Conservation (phyloP, 2,888 invertebrate species). For the Eledona agricola region DNA sequence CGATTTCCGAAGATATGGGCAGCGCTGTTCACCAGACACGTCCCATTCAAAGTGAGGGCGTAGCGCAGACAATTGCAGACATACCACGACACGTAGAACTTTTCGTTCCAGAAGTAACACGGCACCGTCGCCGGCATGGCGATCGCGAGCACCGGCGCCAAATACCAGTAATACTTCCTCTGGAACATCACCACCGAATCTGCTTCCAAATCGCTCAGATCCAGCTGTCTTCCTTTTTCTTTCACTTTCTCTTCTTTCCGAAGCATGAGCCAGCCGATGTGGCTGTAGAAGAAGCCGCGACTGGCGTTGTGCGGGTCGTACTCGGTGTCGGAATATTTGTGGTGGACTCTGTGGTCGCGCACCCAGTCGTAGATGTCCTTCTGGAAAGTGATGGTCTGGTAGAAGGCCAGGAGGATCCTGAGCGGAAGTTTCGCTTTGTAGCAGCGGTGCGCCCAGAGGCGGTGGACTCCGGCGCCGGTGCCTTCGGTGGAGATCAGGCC, state of each 20-base stretch:
- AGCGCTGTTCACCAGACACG: conserved; percentile 91
- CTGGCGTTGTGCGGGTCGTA: conserved; percentile 90
- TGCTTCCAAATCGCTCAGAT: conserved; percentile 83
- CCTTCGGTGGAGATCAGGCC: conserved; percentile 16
- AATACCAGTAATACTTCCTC: conserved; percentile 71
- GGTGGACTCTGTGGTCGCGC: conserved; percentile 84
- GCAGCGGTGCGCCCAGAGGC: conserved; percentile 89
- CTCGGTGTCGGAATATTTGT: conserved; percentile 88
- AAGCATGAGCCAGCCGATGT: conserved; percentile 92
- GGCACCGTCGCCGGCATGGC: conserved; percentile 80
- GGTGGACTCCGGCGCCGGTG: conserved; percentile 79
- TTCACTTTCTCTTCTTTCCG: conserved; percentile 91
- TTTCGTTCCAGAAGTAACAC: conserved; percentile 80
- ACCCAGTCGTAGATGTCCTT: conserved; percentile 91
- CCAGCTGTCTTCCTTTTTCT: conserved; percentile 80
- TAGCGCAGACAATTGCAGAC: conserved; percentile 81
- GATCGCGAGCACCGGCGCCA: conserved; percentile 83
- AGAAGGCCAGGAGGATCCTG: conserved; percentile 77
- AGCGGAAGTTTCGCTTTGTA: conserved; percentile 87
- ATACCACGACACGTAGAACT: conserved; percentile 70
- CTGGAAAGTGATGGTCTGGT: conserved; percentile 88
- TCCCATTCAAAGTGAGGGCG: conserved; percentile 81
- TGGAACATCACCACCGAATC: conserved; percentile 90
- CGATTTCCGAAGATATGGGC: conserved; percentile 84
- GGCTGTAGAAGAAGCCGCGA: conserved; percentile 91